phyloP scores from a whole-genome alignment of 2,113 vertebrate species.

The Eudyptes chrysolophus region DNA sequence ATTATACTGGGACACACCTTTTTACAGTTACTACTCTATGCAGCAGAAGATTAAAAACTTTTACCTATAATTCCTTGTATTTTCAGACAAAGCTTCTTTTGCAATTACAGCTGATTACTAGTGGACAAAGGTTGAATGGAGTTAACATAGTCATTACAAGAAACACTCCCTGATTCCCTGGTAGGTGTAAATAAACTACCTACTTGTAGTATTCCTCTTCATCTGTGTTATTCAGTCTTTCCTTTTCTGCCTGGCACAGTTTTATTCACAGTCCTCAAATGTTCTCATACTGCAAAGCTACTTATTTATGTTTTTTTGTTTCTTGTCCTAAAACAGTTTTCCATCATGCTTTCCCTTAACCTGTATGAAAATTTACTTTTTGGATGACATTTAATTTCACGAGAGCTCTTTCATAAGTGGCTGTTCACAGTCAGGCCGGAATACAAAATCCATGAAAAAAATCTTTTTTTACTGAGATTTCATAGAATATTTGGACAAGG shows the following conservation, averaged over 20 bases:
- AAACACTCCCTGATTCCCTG: not conserved
- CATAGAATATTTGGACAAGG: not conserved
- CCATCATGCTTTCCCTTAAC: not conserved
- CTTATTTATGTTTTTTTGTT: not conserved
- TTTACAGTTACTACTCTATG: not conserved
- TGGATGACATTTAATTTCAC: not conserved
- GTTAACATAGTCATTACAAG: not conserved
- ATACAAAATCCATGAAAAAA: not conserved
- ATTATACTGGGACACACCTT: not conserved
- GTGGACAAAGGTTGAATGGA: not conserved
- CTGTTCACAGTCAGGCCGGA: not conserved
- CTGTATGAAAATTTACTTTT: not conserved
- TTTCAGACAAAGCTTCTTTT: constrained; percentile 28
- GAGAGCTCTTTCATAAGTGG: not conserved
- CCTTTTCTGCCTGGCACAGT: not conserved
- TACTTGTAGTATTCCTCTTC: not conserved
- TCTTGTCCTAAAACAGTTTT: constrained; percentile 8
- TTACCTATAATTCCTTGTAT: not conserved
- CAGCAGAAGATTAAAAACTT: constrained; percentile 2
- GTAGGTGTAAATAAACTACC: not conserved
- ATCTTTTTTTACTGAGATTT: not conserved
- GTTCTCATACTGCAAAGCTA: not conserved
- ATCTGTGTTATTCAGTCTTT: not conserved
- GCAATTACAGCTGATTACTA: not conserved
- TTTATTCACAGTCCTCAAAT: not conserved